Evolutionary conservation across 92 coral and sea anemone genomes (phyloP).

Genomic region (Scolanthus callimorphus): DNA sequence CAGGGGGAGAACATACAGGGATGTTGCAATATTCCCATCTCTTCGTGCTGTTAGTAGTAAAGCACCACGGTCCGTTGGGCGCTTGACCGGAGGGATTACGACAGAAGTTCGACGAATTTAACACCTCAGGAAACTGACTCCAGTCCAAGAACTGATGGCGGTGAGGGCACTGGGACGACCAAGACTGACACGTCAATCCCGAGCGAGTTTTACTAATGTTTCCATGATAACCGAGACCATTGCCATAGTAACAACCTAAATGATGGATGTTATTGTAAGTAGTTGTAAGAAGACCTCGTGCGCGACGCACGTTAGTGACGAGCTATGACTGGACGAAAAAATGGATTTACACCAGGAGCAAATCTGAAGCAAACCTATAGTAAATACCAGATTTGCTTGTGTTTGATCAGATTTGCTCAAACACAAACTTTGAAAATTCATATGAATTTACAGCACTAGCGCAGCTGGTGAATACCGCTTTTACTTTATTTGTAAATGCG

Average conservation of each 20-base stretch:
- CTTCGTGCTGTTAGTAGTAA: slow-evolving; percentile 33
- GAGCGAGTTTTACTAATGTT: slow-evolving; percentile 53
- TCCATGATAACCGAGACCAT: slow-evolving; percentile 63
- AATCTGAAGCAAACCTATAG: too few species aligned
- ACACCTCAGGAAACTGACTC: slow-evolving; percentile 44
- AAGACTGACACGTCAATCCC: slow-evolving; percentile 64
- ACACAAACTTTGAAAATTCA: too few species aligned
- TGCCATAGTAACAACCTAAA: slow-evolving; percentile 53
- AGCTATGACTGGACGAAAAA: too few species aligned
- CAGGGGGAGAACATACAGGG: slow-evolving; percentile 39
- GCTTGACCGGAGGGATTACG: slow-evolving; percentile 73
- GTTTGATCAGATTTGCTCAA: too few species aligned
- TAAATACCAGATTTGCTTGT: too few species aligned
- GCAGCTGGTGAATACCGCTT: too few species aligned
- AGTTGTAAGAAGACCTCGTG: too few species aligned
- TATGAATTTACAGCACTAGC: too few species aligned
- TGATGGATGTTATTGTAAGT: too few species aligned
- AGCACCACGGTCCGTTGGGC: slow-evolving; percentile 82
- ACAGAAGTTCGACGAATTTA: slow-evolving; percentile 55
- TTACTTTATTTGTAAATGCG: too few species aligned
- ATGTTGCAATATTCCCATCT: slow-evolving; percentile 78
- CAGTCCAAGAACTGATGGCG: slow-evolving; percentile 42
- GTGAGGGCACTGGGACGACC: slow-evolving; percentile 87
- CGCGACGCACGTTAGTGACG: too few species aligned
- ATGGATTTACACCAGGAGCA: too few species aligned